Evolutionary conservation across 2,888 invertebrate genomes (phyloP), one percentile per base, ranked within the genome.

Genomic region (Amiota mariae): DNA sequence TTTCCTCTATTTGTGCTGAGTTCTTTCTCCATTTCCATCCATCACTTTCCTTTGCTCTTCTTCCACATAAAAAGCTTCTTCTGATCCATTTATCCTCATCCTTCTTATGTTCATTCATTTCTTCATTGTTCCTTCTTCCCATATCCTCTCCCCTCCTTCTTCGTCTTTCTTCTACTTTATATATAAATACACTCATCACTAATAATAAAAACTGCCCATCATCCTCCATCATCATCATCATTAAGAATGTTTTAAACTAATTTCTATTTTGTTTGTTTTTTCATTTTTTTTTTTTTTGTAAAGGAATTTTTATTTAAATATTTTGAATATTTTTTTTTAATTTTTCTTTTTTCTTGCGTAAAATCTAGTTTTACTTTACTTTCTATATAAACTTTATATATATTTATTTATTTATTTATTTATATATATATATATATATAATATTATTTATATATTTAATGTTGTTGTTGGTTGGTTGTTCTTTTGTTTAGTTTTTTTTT

Each of bases 1-100:
- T 63, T n/a, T n/a, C n/a, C n/a, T n/a, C n/a, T n/a, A n/a, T n/a
- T 63, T 63, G 61, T 78, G 75, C 68, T 76, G 82, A 82, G 76
- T 56, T 63, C 8, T 6, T 36, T 6, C 6, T 36, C 36, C 36
- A 4, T 36, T 4, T 36, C 6, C 36, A 36, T 36, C 6, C 36
- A 36, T 36, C 36, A 36, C 36, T 36, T 36, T 36, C 6, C 36
- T 6, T 36, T 36, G 36, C 36, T 36, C 36, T 36, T 36, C 36
- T 36, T 6, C 36, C 36, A 24, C 3, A 36, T 24, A 36, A 36
- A 36, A 36, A 36, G 36, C 6, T 36, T 36, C 36, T 36, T 36
- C 36, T 36, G 36, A 36, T 36, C 36, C 24, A 24, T 6, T 36
- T 6, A 36, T 36, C 36, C 8, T 36, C 36, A 36, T 36, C 6